Conservation (phyloP, 2,888 invertebrate species). For the Gortyna flavago region DNA sequence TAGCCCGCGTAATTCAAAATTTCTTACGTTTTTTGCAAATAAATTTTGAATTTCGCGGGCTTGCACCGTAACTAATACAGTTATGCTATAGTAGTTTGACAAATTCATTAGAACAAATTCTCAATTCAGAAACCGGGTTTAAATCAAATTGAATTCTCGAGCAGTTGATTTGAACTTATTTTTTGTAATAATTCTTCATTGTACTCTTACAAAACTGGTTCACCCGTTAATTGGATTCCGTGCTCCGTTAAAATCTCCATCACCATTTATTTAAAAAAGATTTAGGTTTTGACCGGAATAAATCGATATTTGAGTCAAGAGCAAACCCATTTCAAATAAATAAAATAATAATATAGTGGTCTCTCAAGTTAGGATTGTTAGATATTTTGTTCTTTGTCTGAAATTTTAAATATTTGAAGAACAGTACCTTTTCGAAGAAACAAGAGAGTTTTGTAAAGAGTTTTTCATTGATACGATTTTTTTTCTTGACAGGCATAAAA, state of each 20-base stretch:
- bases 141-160: not conserved
- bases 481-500: not conserved
- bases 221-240: slow-evolving; percentile 19
- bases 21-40: not conserved
- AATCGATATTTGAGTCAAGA: no score
- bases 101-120: not conserved
- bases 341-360: no score
- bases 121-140: not conserved
- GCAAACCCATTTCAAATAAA: no score
- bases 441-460: not conserved
- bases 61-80: not conserved
- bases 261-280: slow-evolving; percentile 5
- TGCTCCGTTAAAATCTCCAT: not conserved
- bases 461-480: not conserved
- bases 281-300: slow-evolving; percentile 24
- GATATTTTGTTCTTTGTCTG: slow-evolving; percentile 12
- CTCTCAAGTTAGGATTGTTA: not conserved
- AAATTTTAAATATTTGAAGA: not conserved
- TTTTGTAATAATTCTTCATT: not conserved
- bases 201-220: not conserved
- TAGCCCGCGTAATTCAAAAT: not conserved
- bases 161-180: not conserved
- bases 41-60: not conserved
- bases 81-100: not conserved
- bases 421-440: not conserved